These are phyloP conservation scores for Alviniconcha strummeri DNA, from an alignment of 2,888 invertebrate genomes.

Conservation along the genomic window DNA sequence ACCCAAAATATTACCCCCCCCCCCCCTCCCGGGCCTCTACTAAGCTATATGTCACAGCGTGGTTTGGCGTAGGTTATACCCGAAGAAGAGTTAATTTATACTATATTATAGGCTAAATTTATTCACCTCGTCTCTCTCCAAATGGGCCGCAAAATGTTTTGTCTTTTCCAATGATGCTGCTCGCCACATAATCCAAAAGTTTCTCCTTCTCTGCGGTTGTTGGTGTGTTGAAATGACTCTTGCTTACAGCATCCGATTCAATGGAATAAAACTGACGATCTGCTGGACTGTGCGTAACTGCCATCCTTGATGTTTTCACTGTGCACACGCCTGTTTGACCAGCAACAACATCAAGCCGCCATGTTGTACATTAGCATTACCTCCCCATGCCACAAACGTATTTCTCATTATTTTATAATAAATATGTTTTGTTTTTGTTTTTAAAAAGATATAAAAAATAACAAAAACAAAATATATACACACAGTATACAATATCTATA, in stretches of 20 bases:
- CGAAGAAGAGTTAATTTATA: background rate
- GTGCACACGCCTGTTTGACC: background rate
- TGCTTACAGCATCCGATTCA: conserved; percentile 19
- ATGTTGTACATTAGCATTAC: background rate
- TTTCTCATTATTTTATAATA: background rate
- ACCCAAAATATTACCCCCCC: too few species aligned
- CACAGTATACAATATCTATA: too few species aligned
- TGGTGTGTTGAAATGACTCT: background rate
- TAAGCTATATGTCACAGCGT: background rate
- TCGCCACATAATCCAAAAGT: conserved; percentile 86
- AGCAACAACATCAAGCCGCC: background rate
- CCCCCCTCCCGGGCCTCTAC: background rate
- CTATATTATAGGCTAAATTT: background rate
- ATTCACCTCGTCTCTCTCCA: conserved; percentile 81
- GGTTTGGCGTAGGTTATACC: background rate
- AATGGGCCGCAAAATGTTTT: conserved; percentile 88
- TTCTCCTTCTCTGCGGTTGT: conserved; percentile 20
- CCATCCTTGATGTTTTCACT: background rate
- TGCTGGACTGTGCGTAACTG: conserved; percentile 31
- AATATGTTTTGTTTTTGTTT: background rate
- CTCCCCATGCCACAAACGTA: background rate
- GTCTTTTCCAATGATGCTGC: conserved; percentile 87
- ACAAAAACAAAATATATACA: too few species aligned
- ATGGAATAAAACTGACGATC: conserved; percentile 48
- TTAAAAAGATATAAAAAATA: background rate